phyloP scores from a whole-genome alignment of 2,113 vertebrate genomes.

The Pollachius pollachius region DNA sequence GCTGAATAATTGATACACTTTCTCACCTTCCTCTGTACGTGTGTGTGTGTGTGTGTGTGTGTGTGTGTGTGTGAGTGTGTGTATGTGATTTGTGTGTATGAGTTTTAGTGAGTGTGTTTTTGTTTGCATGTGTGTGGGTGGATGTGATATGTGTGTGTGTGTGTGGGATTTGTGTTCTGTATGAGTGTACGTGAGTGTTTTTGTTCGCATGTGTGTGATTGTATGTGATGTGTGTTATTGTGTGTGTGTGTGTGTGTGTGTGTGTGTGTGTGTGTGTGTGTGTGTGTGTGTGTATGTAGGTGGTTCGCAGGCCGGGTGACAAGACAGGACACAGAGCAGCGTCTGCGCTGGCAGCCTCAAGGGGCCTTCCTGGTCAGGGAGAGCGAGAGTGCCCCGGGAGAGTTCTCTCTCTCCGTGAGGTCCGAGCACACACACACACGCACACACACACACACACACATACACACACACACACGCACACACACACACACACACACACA shows the following conservation, averaged over 20 bases:
- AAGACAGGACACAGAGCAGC: conserved; percentile 82
- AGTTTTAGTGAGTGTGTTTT: conserved; percentile 2
- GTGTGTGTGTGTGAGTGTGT: not conserved
- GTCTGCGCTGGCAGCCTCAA: conserved; percentile 73
- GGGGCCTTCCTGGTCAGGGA: conserved; percentile 91
- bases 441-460: conserved; percentile 18
- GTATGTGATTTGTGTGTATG: not conserved
- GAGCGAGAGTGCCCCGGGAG: conserved; percentile 89
- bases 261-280: conserved; percentile 5
- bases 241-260: not conserved
- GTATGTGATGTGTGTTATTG: not conserved
- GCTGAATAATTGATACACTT: too few relatives aligned
- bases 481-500: not conserved
- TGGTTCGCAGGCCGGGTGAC: conserved; percentile 91
- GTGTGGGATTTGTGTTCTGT: not conserved
- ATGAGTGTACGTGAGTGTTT: not conserved
- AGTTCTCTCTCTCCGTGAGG: conserved; percentile 94
- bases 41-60: not conserved
- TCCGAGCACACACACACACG: conserved; percentile 61
- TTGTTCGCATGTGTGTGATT: not conserved
- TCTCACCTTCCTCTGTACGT: not conserved
- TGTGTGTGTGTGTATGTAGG: conserved; percentile 59
- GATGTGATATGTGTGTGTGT: conserved; percentile 5
- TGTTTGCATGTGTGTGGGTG: not conserved
- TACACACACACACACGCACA: not conserved